phyloP scores from a whole-genome alignment of 1,140 invertebrate genomes.

The Anastrepha ludens region DNA sequence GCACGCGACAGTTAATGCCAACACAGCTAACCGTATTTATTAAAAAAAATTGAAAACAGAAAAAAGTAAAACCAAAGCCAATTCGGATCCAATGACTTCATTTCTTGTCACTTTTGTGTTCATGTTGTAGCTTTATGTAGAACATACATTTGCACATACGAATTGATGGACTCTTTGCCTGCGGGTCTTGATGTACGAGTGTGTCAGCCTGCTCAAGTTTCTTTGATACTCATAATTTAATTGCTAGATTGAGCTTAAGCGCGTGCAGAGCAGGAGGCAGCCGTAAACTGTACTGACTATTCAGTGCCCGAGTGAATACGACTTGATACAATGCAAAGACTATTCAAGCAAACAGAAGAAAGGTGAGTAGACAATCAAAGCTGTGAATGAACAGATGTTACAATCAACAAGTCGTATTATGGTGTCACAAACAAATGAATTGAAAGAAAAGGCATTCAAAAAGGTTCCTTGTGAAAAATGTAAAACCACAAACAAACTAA shows the following conservation, averaged over 20 bases:
- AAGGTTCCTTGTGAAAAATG: no score
- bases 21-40: conserved; percentile 16
- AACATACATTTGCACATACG: background rate
- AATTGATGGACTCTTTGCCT: background rate
- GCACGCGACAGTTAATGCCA: conserved; percentile 38
- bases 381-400: background rate
- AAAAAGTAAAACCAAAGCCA: background rate
- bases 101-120: conserved; percentile 1
- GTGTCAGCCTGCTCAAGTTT: background rate
- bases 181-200: background rate
- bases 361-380: background rate
- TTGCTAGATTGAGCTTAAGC: background rate
- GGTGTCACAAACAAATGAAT: no score
- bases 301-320: background rate
- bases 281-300: no score
- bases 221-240: conserved; percentile 17
- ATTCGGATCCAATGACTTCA: background rate
- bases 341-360: background rate
- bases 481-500: no score
- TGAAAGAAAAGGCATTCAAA: no score
- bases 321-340: background rate
- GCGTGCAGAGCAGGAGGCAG: background rate
- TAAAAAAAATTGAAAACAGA: background rate
- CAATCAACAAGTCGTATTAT: no score
- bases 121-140: background rate